Percentiles rank a stretch among this genome's conserved stretches.
Evolutionary conservation across 2,888 invertebrate genomes (phyloP).

Genomic region (Archaeoteleia sp.): DNA sequence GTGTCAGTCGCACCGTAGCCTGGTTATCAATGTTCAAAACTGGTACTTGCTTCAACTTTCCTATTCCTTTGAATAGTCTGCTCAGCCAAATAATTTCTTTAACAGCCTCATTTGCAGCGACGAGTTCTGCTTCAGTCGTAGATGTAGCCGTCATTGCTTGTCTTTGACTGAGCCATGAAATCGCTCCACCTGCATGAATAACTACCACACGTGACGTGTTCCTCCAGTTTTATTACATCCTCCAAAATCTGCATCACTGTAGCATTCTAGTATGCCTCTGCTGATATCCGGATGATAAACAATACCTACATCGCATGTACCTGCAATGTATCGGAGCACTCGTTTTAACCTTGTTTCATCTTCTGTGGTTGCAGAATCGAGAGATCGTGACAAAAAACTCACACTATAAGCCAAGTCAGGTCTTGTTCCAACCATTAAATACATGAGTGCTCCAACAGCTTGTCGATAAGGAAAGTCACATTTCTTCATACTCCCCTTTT

Average conservation of each 20-base stretch:
- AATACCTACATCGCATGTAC: slow-evolving; percentile 54
- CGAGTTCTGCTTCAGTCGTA: slow-evolving; percentile 60
- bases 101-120: slow-evolving; percentile 60
- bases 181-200: slow-evolving; percentile 54
- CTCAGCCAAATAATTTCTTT: slow-evolving; percentile 62
- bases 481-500: slow-evolving; percentile 1
- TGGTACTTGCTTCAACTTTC: slow-evolving; percentile 49
- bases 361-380: slow-evolving; percentile 38
- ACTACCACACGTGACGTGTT: slow-evolving; percentile 59
- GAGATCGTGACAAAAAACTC: slow-evolving; percentile 57
- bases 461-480: slow-evolving; percentile 45
- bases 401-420: slow-evolving; percentile 59
- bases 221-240: slow-evolving; percentile 59
- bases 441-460: slow-evolving; percentile 61
- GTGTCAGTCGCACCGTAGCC: slow-evolving; percentile 58
- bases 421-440: slow-evolving; percentile 57
- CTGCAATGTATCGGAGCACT: slow-evolving; percentile 60
- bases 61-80: slow-evolving; percentile 56
- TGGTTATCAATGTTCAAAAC: slow-evolving; percentile 58
- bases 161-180: slow-evolving; percentile 53
- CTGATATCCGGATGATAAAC: slow-evolving; percentile 28
- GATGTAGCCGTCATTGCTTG: slow-evolving; percentile 51
- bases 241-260: slow-evolving; percentile 68
- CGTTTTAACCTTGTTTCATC: slow-evolving; percentile 58
- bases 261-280: slow-evolving; percentile 2